Percentiles rank a stretch among this genome's conserved stretches.
These are phyloP conservation scores for Alligator mississippiensis DNA, from an alignment of 2,113 vertebrate species.

Conservation along the genomic window DNA sequence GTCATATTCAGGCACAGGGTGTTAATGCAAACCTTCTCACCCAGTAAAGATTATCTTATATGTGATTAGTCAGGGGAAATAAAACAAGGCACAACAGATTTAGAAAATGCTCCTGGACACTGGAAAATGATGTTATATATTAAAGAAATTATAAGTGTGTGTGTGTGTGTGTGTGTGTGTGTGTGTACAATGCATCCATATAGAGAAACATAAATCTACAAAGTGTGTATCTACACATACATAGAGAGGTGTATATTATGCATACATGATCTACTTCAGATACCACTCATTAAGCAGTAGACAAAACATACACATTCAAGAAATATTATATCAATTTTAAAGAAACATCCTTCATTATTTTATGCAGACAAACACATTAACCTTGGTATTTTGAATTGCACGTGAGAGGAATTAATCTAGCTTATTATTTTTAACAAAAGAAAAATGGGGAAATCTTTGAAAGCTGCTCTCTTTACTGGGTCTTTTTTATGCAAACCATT, in stretches of 20 bases:
- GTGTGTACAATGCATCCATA: background rate
- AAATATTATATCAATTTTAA: conserved; percentile 27
- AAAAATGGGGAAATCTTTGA: background rate
- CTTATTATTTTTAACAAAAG: background rate
- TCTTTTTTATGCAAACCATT: conserved; percentile 25
- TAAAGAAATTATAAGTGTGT: background rate
- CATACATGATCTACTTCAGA: background rate
- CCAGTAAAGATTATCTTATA: conserved; percentile 11
- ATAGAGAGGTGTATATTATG: background rate
- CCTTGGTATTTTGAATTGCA: background rate
- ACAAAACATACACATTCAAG: background rate
- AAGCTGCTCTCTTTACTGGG: conserved; percentile 32
- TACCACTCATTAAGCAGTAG: background rate
- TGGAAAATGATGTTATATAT: background rate
- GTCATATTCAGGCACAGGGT: conserved; percentile 1
- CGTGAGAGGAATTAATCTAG: conserved; percentile 19
- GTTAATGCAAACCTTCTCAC: conserved; percentile 35
- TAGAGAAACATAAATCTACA: background rate
- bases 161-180: fast-evolving
- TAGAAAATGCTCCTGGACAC: background rate
- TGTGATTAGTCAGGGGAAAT: conserved; percentile 28
- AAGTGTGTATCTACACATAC: background rate
- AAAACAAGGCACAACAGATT: background rate
- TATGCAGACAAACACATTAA: background rate
- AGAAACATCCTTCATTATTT: background rate